Conservation (phyloP, 2,888 invertebrate species). For the Cheilosia vernalis region DNA sequence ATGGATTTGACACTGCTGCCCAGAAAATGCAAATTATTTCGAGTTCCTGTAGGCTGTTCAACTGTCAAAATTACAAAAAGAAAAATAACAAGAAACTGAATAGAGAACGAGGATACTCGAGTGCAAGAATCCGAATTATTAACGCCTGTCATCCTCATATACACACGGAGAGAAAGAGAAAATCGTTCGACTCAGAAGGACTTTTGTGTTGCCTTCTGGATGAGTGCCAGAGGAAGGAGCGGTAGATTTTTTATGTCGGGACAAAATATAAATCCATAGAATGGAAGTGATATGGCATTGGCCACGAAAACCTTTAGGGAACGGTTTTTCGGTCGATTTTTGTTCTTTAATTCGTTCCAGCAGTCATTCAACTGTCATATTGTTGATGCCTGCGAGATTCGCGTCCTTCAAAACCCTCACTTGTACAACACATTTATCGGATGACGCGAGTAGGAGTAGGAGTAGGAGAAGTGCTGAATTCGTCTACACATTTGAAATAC, state of each 20-base stretch:
- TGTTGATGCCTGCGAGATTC: slow-evolving; percentile 36
- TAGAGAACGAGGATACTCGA: not conserved
- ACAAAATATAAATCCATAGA: slow-evolving; percentile 38
- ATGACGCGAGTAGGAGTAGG: not conserved
- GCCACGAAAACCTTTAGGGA: slow-evolving; percentile 27
- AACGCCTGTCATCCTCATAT: slow-evolving; percentile 54
- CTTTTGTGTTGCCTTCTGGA: slow-evolving; percentile 40
- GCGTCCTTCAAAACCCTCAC: slow-evolving; percentile 8
- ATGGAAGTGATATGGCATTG: slow-evolving; percentile 38
- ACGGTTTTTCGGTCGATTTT: not conserved
- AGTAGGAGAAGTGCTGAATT: not conserved
- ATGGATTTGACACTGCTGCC: slow-evolving; percentile 17
- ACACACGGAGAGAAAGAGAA: slow-evolving; percentile 1
- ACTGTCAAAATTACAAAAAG: slow-evolving; percentile 38
- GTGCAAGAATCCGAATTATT: slow-evolving; percentile 45
- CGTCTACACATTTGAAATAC: not conserved
- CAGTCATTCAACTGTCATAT: slow-evolving; percentile 62
- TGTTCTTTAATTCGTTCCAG: slow-evolving; percentile 41
- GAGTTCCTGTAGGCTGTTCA: slow-evolving; percentile 37
- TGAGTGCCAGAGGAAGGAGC: slow-evolving; percentile 37
- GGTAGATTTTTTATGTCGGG: not conserved
- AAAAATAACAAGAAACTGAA: not conserved
- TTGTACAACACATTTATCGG: slow-evolving; percentile 10
- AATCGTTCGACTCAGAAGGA: slow-evolving; percentile 24
- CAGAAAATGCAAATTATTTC: slow-evolving; percentile 43